A percentile compares a stretch with the other conserved stretches of the same genome.
phyloP scores from a whole-genome alignment of 2,797 vertebrate genomes.

The Valencia hispanica region DNA sequence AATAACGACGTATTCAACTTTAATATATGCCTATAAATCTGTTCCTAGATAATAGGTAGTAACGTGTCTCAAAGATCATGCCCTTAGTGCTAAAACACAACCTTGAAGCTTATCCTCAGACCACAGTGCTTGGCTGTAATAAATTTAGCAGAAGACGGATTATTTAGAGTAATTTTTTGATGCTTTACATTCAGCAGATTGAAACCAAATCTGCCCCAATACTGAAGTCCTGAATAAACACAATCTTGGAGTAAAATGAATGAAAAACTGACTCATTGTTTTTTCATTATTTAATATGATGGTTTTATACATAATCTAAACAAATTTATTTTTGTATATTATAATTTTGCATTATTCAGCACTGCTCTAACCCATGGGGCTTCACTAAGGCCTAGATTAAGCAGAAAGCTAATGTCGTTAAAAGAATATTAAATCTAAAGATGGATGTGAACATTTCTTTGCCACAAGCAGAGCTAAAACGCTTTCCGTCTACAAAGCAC shows the following conservation, averaged over 20 bases:
- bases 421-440: constrained; percentile 49
- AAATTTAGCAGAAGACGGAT: not conserved
- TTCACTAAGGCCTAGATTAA: constrained; percentile 30
- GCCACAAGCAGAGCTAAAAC: constrained; percentile 64
- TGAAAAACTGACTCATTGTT: not conserved
- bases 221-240: not conserved
- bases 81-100: constrained; percentile 11
- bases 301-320: constrained; percentile 16
- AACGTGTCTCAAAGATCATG: not conserved
- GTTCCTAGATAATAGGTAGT: not conserved
- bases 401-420: constrained; percentile 40
- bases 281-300: constrained; percentile 5
- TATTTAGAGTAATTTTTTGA: not conserved
- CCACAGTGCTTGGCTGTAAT: not conserved
- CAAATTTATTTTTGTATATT: not conserved
- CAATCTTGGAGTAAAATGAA: not conserved
- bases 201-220: not conserved
- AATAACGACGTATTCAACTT: not conserved
- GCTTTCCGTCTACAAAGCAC: constrained; percentile 51
- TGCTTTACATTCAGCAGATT: not conserved
- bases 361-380: not conserved
- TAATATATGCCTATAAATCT: not conserved
- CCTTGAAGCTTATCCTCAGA: not conserved
- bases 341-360: constrained; percentile 5
- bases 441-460: constrained; percentile 45